Percentiles rank a stretch among this genome's conserved stretches.
Conservation (phyloP, 2,888 invertebrate species). For the Tricholauxania praeusta region DNA sequence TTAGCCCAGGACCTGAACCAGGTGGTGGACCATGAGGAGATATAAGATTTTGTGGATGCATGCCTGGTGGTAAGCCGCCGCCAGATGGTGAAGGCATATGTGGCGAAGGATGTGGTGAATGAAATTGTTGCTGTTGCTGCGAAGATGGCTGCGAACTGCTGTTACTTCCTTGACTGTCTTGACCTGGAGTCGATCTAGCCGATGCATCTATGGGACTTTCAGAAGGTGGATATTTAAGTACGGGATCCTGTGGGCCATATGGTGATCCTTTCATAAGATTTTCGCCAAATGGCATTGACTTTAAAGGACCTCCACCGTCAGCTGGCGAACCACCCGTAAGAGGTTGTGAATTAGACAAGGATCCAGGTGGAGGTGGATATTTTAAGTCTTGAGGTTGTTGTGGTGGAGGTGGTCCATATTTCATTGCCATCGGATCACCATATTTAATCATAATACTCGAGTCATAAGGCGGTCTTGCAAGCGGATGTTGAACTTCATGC, state of each 20-base stretch:
- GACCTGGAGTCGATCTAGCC: slow-evolving; percentile 66
- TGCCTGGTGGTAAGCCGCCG: slow-evolving; percentile 61
- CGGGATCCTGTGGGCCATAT: slow-evolving; percentile 57
- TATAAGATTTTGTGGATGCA: slow-evolving; percentile 67
- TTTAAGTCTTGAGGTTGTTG: slow-evolving; percentile 64
- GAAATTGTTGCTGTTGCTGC: slow-evolving; percentile 60
- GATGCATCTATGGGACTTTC: slow-evolving; percentile 68
- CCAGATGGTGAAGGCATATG: slow-evolving; percentile 65
- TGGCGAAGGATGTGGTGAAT: slow-evolving; percentile 67
- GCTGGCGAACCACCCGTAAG: slow-evolving; percentile 46
- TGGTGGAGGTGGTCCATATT: slow-evolving; percentile 62
- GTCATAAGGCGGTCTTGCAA: slow-evolving; percentile 66
- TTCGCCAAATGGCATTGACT: slow-evolving; percentile 64
- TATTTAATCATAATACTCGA: slow-evolving; percentile 67
- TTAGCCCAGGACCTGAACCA: slow-evolving; percentile 34
- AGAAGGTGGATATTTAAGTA: slow-evolving; percentile 58
- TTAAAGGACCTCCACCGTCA: slow-evolving; percentile 50
- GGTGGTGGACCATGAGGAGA: slow-evolving; percentile 57
- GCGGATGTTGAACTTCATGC: slow-evolving; percentile 63
- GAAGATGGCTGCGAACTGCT: slow-evolving; percentile 65
- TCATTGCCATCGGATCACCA: slow-evolving; percentile 64
- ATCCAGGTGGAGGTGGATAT: slow-evolving; percentile 58
- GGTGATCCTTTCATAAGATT: slow-evolving; percentile 67
- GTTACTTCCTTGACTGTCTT: slow-evolving; percentile 68
- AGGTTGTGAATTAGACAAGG: slow-evolving; percentile 29